Conservation (phyloP, 2,888 invertebrate species). For the Terebella lapidaria region DNA sequence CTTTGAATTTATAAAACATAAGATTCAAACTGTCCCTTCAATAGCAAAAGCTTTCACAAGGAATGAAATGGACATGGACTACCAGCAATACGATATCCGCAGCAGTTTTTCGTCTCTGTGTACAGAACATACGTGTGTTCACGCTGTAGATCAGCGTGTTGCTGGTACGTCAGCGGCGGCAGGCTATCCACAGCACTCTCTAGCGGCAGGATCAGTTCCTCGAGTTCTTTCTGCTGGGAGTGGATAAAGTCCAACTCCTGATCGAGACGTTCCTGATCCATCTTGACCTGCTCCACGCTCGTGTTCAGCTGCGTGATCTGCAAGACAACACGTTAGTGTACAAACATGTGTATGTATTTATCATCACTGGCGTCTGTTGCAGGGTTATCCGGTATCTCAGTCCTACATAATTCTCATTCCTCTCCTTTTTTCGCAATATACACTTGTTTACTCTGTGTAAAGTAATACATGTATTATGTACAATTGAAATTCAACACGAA, state of each 20-base stretch:
- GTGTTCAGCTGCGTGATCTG: conserved; percentile 79
- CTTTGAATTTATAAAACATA: too few species aligned
- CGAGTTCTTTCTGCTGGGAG: conserved; percentile 86
- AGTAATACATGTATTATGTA: too few species aligned
- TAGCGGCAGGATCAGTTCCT: conserved; percentile 77
- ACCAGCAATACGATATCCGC: too few species aligned
- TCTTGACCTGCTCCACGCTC: conserved; percentile 80
- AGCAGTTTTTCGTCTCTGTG: too few species aligned
- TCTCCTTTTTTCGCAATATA: too few species aligned
- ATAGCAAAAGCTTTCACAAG: background rate
- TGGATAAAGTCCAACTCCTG: conserved; percentile 89
- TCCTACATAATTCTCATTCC: too few species aligned
- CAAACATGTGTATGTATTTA: too few species aligned
- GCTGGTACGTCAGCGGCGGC: conserved; percentile 48
- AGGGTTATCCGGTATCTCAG: too few species aligned
- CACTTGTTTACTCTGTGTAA: too few species aligned
- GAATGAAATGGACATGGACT: background rate
- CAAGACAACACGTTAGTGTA: background rate
- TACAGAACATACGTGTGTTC: conserved; percentile 74
- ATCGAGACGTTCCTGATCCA: conserved; percentile 82
- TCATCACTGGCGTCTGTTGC: too few species aligned
- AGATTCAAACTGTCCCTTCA: too few species aligned
- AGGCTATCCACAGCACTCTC: conserved; percentile 66
- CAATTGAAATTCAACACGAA: too few species aligned
- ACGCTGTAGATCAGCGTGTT: conserved; percentile 74